Evolutionary conservation across 2,113 vertebrate genomes (phyloP).

Genomic region (Serinus canaria): DNA sequence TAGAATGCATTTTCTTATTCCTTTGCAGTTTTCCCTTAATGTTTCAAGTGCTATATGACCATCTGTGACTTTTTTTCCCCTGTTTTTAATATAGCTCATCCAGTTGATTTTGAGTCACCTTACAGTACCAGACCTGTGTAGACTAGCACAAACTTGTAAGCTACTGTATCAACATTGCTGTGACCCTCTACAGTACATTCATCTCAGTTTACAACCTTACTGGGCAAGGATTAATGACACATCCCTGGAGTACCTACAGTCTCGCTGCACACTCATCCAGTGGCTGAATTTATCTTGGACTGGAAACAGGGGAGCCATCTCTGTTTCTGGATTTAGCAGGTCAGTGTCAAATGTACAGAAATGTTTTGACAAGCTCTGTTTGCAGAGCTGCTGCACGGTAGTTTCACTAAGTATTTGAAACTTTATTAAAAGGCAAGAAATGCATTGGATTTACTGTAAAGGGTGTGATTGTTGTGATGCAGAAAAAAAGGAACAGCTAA

Average conservation of each 20-base stretch:
- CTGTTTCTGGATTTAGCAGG: conserved; percentile 92
- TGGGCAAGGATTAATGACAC: conserved; percentile 90
- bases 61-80: conserved; percentile 13
- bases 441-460: neutral
- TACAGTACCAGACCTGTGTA: conserved; percentile 92
- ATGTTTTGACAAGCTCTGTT: neutral
- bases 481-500: neutral
- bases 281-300: conserved; percentile 98
- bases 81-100: conserved; percentile 85
- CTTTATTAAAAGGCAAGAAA: neutral
- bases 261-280: conserved; percentile 91
- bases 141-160: conserved; percentile 95
- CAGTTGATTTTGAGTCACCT: conserved; percentile 97
- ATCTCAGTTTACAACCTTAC: conserved; percentile 97
- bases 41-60: conserved; percentile 1
- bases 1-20: neutral
- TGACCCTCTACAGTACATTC: conserved; percentile 95
- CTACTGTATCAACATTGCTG: conserved; percentile 95
- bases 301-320: conserved; percentile 91
- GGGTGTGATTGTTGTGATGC: neutral
- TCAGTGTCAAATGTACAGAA: conserved; percentile 65
- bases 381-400: neutral
- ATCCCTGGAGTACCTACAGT: conserved; percentile 89
- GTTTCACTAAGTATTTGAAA: conserved; percentile 6
- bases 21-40: neutral